These are phyloP conservation scores for Sebastes minor DNA, from an alignment of 2,797 vertebrate genomes.

Conservation along the genomic window DNA sequence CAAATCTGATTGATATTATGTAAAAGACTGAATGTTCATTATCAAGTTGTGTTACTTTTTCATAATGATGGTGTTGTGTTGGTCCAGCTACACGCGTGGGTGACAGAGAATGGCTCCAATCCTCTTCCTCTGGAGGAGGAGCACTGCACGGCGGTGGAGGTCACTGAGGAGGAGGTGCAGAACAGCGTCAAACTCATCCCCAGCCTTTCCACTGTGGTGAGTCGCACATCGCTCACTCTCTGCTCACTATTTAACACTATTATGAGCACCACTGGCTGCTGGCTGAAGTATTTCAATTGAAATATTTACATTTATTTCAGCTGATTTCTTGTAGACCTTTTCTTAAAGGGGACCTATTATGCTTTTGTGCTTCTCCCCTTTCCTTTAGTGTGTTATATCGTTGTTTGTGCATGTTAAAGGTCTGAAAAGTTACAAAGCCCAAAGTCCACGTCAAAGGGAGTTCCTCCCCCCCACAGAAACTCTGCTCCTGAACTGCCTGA, in stretches of 20 bases:
- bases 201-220: conserved; percentile 93
- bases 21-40: not conserved
- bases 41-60: not conserved
- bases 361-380: no score
- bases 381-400: no score
- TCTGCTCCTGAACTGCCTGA: no score
- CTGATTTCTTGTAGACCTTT: not conserved
- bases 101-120: conserved; percentile 83
- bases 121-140: conserved; percentile 93
- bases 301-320: not conserved
- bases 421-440: no score
- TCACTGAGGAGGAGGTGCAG: conserved; percentile 95
- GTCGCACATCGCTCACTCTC: conserved; percentile 24
- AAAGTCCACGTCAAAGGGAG: no score
- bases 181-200: conserved; percentile 93
- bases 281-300: not conserved
- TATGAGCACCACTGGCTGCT: not conserved
- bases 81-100: conserved; percentile 88
- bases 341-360: no score
- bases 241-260: not conserved
- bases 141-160: conserved; percentile 91
- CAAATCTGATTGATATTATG: not conserved
- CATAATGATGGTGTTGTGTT: not conserved
- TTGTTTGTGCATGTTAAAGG: no score
- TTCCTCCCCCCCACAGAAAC: no score